Base-by-base conservation (phyloP, 2,888 invertebrate genomes). In the Colletes collaris region DNA sequence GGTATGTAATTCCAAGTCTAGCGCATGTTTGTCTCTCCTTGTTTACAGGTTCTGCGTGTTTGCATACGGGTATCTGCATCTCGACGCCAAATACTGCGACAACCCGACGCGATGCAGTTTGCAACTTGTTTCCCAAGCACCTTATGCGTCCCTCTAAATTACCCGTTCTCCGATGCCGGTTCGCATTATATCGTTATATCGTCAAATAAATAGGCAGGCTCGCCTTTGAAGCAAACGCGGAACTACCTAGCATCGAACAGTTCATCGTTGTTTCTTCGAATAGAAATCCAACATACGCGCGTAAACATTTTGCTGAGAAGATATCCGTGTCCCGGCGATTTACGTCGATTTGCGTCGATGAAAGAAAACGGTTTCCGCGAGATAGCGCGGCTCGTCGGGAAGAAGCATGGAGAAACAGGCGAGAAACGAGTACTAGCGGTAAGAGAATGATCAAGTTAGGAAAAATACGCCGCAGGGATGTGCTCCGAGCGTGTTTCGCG, bases 51-150 rank as follows among this genome's bases (percentile, higher is more conserved):
- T 74, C 78, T 76, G 76, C 78, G 73, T 83, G 83, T 83, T 85
- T 81, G 81, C 83, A 78, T 79, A 79, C 83, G 85, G 84, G 77
- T 77, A 83, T 85, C 85, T 81, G 85, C 83, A 85, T 81, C 83
- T 85, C 75, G 74, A 76, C 64, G 81, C 83, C 71, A 85, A 84
- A 84, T 82, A 83, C 84, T 27, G 50, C 59, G 63, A 65, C 68
- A 74, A 76, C 73, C 80, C 60, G 53, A 80, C 69, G 74, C 49
- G 78, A 65, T 79, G 79, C 74, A 80, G 79, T 80, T 78, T 62
- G 68, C 40, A 78, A 78, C 78, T 80, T 79, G 79, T 79, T 80
- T 58, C 60, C 65, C 78, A 55, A 68, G 59, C 49, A 67, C 81
- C 79, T 75, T 67, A 75, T 62, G 75, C 56, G 75, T 53, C 70